Evolutionary conservation across 2,113 vertebrate genomes (phyloP).

Genomic region (Pionites leucogaster): DNA sequence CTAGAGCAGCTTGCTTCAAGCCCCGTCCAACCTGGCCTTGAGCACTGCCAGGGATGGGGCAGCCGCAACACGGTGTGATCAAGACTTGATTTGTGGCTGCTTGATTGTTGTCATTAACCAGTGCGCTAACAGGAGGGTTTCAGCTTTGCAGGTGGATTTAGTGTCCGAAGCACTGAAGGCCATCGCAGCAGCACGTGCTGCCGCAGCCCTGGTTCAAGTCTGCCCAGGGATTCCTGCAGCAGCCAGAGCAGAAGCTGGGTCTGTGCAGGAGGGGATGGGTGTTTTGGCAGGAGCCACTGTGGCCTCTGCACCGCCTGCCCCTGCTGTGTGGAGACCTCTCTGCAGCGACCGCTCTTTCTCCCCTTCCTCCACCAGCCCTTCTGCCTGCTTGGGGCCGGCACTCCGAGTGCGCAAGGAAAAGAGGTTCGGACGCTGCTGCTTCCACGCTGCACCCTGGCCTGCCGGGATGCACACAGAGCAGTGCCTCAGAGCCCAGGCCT

Average conservation of each 20-base stretch:
- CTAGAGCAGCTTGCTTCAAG: not conserved
- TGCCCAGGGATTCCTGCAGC: not conserved
- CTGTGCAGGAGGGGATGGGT: not conserved
- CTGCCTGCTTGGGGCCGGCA: rapidly evolving
- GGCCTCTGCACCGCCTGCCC: not conserved
- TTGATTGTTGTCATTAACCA: not conserved
- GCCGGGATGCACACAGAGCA: not conserved
- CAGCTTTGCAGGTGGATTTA: not conserved
- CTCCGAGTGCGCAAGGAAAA: not conserved
- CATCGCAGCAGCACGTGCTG: rapidly evolving
- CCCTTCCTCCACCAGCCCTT: not conserved
- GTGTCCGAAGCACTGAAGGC: not conserved
- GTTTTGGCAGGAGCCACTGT: not conserved
- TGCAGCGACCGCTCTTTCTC: not conserved
- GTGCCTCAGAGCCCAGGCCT: not conserved
- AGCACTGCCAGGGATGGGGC: not conserved
- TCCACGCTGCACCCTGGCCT: not conserved
- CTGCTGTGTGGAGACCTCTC: not conserved
- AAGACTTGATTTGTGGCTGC: not conserved
- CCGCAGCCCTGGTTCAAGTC: not conserved
- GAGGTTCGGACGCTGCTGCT: not conserved
- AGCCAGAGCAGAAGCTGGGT: not conserved
- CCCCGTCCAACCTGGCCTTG: not conserved
- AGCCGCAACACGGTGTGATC: not conserved
- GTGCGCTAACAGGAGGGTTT: not conserved